Conservation (phyloP, 2,797 vertebrate genomes). For the Oreonectes daqikongensis region DNA sequence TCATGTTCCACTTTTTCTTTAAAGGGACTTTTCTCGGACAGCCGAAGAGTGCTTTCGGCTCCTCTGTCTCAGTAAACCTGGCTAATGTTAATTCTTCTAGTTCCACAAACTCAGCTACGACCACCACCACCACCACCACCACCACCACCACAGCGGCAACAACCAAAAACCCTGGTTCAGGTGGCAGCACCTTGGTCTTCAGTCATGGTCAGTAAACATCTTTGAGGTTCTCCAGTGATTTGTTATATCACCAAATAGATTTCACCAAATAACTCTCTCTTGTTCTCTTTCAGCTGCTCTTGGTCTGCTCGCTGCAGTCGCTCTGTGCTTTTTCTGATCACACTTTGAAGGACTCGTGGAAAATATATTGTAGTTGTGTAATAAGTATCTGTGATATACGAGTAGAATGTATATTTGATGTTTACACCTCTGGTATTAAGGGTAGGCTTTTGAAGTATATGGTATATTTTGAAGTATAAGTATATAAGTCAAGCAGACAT, state of each 20-base stretch:
- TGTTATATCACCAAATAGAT: too few species aligned
- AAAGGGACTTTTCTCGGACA: background rate
- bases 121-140: background rate
- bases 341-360: background rate
- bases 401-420: background rate
- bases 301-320: background rate
- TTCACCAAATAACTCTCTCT: background rate
- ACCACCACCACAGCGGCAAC: background rate
- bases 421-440: background rate
- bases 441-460: background rate
- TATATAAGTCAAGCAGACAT: background rate
- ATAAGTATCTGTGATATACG: background rate
- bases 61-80: background rate
- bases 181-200: background rate
- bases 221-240: background rate
- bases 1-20: background rate
- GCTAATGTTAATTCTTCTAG: background rate
- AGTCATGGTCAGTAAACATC: background rate
- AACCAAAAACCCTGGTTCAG: background rate
- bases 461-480: too few species aligned
- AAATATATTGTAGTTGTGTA: background rate
- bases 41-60: background rate
- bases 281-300: background rate
- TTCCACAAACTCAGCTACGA: background rate
- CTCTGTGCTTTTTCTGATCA: background rate